Evolutionary conservation across 2,888 invertebrate genomes (phyloP).

Genomic region (Volucella zonaria): DNA sequence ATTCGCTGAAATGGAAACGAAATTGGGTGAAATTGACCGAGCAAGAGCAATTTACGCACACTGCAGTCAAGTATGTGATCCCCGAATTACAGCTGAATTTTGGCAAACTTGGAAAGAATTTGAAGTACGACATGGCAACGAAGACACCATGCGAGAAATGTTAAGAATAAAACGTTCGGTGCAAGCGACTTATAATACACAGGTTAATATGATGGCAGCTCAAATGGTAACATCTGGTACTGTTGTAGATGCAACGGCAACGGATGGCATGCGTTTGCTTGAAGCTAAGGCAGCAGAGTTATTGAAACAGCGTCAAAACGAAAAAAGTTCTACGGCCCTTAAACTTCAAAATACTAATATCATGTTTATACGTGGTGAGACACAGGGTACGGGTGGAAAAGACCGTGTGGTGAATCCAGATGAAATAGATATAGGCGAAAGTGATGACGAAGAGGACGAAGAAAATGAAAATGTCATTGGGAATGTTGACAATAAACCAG

Average conservation of each 20-base stretch:
- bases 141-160: conserved; percentile 99
- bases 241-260: conserved; percentile 89
- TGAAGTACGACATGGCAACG: conserved; percentile 99
- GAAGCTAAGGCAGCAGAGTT: conserved; percentile 91
- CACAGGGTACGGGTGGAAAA: conserved; percentile 88
- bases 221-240: conserved; percentile 94
- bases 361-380: conserved; percentile 94
- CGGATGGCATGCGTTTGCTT: conserved; percentile 94
- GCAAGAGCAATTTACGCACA: conserved; percentile 98
- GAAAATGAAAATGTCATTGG: conserved; percentile 85
- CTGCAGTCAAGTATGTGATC: conserved; percentile 98
- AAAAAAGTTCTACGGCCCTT: conserved; percentile 61
- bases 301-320: conserved; percentile 76
- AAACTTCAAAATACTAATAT: conserved; percentile 85
- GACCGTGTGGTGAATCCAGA: conserved; percentile 91
- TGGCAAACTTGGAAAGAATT: conserved; percentile 99
- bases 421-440: conserved; percentile 93
- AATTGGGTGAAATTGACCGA: conserved; percentile 98
- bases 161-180: conserved; percentile 98
- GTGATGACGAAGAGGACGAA: conserved; percentile 86
- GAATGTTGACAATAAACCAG: conserved; percentile 84
- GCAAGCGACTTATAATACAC: conserved; percentile 98
- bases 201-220: conserved; percentile 99
- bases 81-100: conserved; percentile 96
- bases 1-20: conserved; percentile 99